Conservation (phyloP, 2,888 invertebrate species). For the Cryptus armator region DNA sequence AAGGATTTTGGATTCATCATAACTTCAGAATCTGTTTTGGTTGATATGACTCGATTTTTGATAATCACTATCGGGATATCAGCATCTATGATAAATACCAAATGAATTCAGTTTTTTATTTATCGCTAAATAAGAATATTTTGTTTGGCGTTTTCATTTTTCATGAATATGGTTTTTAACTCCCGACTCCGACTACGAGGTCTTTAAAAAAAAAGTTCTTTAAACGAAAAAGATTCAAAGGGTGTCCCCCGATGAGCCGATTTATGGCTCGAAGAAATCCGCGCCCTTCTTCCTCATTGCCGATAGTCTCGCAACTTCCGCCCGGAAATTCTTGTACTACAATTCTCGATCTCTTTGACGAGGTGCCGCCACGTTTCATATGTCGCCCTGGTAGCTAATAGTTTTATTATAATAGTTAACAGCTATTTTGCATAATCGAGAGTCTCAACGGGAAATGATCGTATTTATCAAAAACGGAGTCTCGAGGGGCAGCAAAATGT, state of each 20-base stretch:
- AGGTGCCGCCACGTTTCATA: conserved; percentile 11
- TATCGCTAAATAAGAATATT: too few relatives aligned
- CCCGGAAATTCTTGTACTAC: conserved; percentile 47
- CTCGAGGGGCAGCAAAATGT: too few relatives aligned
- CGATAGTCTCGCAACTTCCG: conserved; percentile 50
- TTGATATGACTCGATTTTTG: not conserved
- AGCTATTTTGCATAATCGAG: too few relatives aligned
- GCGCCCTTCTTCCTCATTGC: not conserved
- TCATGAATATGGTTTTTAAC: not conserved
- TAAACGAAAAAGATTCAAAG: conserved; percentile 33
- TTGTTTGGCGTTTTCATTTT: too few relatives aligned
- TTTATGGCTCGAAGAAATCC: conserved; percentile 13
- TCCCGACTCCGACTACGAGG: not conserved
- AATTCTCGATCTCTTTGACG: conserved; percentile 55
- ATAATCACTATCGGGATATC: too few relatives aligned
- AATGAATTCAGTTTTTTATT: too few relatives aligned
- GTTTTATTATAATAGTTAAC: not conserved
- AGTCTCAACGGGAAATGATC: too few relatives aligned
- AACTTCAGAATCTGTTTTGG: not conserved
- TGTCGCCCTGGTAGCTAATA: conserved; percentile 1
- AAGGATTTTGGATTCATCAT: not conserved
- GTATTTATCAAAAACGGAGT: too few relatives aligned
- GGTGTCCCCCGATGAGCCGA: conserved; percentile 7
- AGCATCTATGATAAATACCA: too few relatives aligned
- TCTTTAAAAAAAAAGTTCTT: not conserved